Conservation (phyloP, 2,888 invertebrate species). For the Piscicola geometra region DNA sequence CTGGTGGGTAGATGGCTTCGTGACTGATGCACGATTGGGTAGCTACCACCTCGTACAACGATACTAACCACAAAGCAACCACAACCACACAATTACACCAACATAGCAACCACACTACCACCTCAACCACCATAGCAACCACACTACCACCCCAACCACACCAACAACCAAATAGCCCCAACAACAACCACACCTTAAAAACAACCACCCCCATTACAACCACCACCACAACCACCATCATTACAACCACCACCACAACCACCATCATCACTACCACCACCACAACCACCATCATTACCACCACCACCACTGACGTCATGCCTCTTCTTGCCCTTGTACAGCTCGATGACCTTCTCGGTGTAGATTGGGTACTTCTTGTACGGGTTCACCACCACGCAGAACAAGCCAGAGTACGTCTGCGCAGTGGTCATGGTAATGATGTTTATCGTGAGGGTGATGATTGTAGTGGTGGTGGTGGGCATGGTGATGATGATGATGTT, state of each 20-base stretch:
- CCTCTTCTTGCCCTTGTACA: conserved; percentile 97
- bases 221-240: background rate
- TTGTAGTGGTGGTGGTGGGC: too few relatives aligned
- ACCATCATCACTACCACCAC: background rate
- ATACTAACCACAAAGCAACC: background rate
- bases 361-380: conserved; percentile 98
- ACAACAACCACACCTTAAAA: background rate
- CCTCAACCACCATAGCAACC: too few relatives aligned
- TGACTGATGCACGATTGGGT: too few relatives aligned
- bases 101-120: too few relatives aligned
- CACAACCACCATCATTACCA: background rate
- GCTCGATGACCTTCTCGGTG: conserved; percentile 97
- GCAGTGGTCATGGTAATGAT: too few relatives aligned
- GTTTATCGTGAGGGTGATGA: too few relatives aligned
- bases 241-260: background rate
- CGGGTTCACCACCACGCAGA: conserved; percentile 99
- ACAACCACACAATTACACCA: too few relatives aligned
- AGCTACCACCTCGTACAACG: background rate
- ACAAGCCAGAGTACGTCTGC: conserved; percentile 98
- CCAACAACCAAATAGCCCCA: too few relatives aligned
- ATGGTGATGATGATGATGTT: too few relatives aligned
- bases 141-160: too few relatives aligned
- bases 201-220: background rate
- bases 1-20: too few relatives aligned
- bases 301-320: conserved; percentile 66